These are phyloP conservation scores for Lordiphosa stackelbergi DNA, from an alignment of 1,140 invertebrate species.

Conservation along the genomic window DNA sequence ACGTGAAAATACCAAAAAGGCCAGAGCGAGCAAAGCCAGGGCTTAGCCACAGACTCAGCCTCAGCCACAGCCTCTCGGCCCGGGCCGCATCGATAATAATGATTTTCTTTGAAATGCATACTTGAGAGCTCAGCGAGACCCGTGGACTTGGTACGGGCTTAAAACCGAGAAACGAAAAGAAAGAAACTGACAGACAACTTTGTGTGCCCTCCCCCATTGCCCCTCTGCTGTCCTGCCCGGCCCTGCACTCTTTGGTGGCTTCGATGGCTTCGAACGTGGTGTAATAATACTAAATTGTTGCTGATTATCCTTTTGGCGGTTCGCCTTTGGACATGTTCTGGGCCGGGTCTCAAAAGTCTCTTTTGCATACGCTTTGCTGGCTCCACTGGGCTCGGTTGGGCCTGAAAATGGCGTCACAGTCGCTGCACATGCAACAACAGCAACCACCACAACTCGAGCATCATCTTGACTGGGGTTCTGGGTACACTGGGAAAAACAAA, in stretches of 20 bases:
- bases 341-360: slow-evolving; percentile 30
- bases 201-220: slow-evolving; percentile 19
- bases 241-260: slow-evolving; percentile 8
- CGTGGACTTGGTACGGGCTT: slow-evolving; percentile 25
- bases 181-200: slow-evolving; percentile 62
- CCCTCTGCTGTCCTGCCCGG: not conserved
- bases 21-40: slow-evolving; percentile 1
- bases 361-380: slow-evolving; percentile 62
- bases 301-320: slow-evolving; percentile 77
- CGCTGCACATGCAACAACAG: slow-evolving; percentile 47
- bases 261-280: slow-evolving; percentile 76
- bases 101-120: slow-evolving; percentile 77
- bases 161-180: slow-evolving; percentile 21
- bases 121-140: slow-evolving; percentile 54
- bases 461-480: slow-evolving; percentile 13
- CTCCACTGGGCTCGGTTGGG: slow-evolving; percentile 24
- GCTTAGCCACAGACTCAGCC: slow-evolving; percentile 1
- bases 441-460: slow-evolving; percentile 21
- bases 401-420: slow-evolving; percentile 72
- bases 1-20: slow-evolving; percentile 71
- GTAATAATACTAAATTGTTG: slow-evolving; percentile 78
- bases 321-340: slow-evolving; percentile 67
- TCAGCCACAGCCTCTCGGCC: slow-evolving; percentile 20
- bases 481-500: not conserved
- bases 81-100: slow-evolving; percentile 72